These are phyloP conservation scores for Cydia pomonella DNA, from an alignment of 1,140 invertebrate genomes.

Conservation along the genomic window DNA sequence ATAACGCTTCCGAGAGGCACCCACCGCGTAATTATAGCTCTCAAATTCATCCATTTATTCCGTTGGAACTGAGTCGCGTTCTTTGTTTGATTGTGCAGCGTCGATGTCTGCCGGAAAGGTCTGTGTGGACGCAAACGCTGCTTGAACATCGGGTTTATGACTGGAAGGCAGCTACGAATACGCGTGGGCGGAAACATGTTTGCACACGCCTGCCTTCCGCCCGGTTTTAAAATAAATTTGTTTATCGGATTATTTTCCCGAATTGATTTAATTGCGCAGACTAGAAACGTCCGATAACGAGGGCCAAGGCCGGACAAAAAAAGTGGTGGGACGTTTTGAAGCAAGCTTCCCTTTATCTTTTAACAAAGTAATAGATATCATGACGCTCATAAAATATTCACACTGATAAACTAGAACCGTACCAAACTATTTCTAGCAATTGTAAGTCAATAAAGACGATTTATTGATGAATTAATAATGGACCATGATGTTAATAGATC, in stretches of 20 bases:
- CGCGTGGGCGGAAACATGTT: slow-evolving; percentile 73
- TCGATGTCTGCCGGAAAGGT: slow-evolving; percentile 62
- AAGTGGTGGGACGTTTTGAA: slow-evolving; percentile 8
- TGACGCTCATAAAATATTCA: not conserved
- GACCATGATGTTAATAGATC: not conserved
- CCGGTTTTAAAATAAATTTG: slow-evolving; percentile 64
- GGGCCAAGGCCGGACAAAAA: slow-evolving; percentile 36
- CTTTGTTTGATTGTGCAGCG: slow-evolving; percentile 69
- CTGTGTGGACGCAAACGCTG: slow-evolving; percentile 65
- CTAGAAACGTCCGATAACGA: slow-evolving; percentile 34
- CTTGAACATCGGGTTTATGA: slow-evolving; percentile 72
- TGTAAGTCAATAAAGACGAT: not conserved
- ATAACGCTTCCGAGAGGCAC: slow-evolving; percentile 72
- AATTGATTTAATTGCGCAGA: slow-evolving; percentile 39
- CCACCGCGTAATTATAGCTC: slow-evolving; percentile 77
- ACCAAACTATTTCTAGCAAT: not conserved
- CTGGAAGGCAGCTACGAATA: slow-evolving; percentile 74
- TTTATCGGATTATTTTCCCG: slow-evolving; percentile 57
- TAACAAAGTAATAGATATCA: not conserved
- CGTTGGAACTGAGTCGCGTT: slow-evolving; percentile 55
- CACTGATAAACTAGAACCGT: not conserved
- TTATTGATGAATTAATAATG: slow-evolving; percentile 5
- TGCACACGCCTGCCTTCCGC: slow-evolving; percentile 54
- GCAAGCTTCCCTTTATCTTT: not conserved
- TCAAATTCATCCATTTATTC: slow-evolving; percentile 76